Conservation (phyloP, 2,113 vertebrate genomes). For the Amia ocellicauda region DNA sequence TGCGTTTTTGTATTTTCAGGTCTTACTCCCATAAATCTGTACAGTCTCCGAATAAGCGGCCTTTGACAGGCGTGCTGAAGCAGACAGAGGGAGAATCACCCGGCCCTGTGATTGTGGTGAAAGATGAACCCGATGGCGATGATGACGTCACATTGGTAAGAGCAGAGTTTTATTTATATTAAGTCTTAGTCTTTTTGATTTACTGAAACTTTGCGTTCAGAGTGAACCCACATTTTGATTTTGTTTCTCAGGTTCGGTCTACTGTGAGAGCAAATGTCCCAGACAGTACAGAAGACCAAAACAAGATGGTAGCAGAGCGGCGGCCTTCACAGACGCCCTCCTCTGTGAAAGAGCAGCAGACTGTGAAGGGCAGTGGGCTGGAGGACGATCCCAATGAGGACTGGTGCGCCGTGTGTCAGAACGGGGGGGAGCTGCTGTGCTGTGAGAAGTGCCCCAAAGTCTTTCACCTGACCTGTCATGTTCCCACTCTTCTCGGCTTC, state of each 20-base stretch:
- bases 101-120: slow-evolving; percentile 66
- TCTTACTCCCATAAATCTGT: slow-evolving; percentile 51
- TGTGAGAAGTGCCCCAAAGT: slow-evolving; percentile 97
- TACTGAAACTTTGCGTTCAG: too few relatives aligned
- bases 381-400: slow-evolving; percentile 85
- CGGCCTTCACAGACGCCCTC: slow-evolving; percentile 13
- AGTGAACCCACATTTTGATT: not conserved
- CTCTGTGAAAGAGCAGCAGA: slow-evolving; percentile 16
- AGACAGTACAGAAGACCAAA: slow-evolving; percentile 63
- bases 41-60: slow-evolving; percentile 38
- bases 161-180: not conserved
- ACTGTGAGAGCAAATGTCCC: slow-evolving; percentile 61
- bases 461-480: slow-evolving; percentile 90
- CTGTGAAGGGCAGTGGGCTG: slow-evolving; percentile 33
- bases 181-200: not conserved
- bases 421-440: slow-evolving; percentile 91
- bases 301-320: slow-evolving; percentile 42
- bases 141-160: slow-evolving; percentile 69
- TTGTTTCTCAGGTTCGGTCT: slow-evolving; percentile 55
- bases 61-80: slow-evolving; percentile 43
- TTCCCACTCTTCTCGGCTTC: slow-evolving; percentile 86
- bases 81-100: slow-evolving; percentile 57
- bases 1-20: slow-evolving; percentile 27
- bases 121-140: slow-evolving; percentile 70
- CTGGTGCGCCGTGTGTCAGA: slow-evolving; percentile 98